Base-by-base conservation (phyloP, 1,140 invertebrate species). In the Drosophila trapezifrons region DNA sequence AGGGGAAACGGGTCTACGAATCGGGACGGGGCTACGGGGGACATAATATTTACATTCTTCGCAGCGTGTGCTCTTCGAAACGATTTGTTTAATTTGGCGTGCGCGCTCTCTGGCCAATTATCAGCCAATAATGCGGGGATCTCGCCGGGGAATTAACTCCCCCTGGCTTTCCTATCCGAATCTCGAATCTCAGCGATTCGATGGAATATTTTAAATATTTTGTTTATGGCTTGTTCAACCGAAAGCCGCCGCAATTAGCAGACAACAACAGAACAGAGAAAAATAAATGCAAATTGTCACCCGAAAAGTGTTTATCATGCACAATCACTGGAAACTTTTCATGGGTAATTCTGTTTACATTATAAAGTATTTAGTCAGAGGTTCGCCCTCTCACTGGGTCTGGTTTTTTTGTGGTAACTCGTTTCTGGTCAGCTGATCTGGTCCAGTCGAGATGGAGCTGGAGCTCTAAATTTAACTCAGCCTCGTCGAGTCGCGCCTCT, bases 81-180 rank as follows among this genome's bases (percentile, higher is more conserved):
- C 47, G 27, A 57, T 37, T 70, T 86, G 83, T 87, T 86, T 86
- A 87, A 54, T 63, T 87, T 82, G 76, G 65, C 82, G 71, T 62
- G 70, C 69, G 71, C 56, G 76, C 78, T 75, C 80, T 65, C 62
- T 29, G 56, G 46, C 57, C 59, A 78, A 82, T 82, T 74, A 57
- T 46, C 79, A 66, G 49, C 52, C 75, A 55, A 66, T 54, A 56
- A 35, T 45, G 3, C 18, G 17, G 25, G 22, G 46, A 35, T 52
- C 29, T 46, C 38, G 35, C 25, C n/a, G 17, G 12, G 35, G 22
- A 71, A 62, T 78, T 67, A 82, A 43, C 46, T 78, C 63, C 54
- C 59, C 55, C 70, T 71, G 58, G 66, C 65, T 57, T 45, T 56
- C 22, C 56, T 42, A 22, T 22, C 20, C 25, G 27, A 42, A 43